Evolutionary conservation across 2,113 vertebrate genomes (phyloP).

Genomic region (Callospermophilus lateralis): DNA sequence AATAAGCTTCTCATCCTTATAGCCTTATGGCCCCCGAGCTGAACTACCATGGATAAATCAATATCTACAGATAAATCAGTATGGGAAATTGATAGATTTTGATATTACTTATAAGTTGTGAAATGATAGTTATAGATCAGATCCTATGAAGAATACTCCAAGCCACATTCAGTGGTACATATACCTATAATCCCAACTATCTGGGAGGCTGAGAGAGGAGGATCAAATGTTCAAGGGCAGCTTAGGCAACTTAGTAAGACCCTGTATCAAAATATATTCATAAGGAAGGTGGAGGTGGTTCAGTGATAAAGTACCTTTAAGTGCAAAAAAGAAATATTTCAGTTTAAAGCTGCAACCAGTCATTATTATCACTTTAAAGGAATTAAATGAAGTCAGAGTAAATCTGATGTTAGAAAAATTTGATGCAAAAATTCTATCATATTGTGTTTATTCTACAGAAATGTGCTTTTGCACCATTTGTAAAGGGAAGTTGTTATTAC

Average conservation of each 20-base stretch:
- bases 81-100: constrained; percentile 70
- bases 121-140: constrained; percentile 58
- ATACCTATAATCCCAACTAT: too few species aligned
- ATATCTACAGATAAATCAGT: constrained; percentile 52
- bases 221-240: too few species aligned
- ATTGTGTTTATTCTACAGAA: neutral
- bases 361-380: constrained; percentile 67
- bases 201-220: too few species aligned
- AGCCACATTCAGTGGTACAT: too few species aligned
- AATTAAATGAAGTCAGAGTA: constrained; percentile 45
- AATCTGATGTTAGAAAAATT: neutral
- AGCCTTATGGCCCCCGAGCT: neutral
- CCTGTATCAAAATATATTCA: too few species aligned
- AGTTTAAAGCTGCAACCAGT: constrained; percentile 51
- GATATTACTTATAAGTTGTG: constrained; percentile 58
- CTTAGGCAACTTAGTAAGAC: too few species aligned
- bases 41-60: too few species aligned
- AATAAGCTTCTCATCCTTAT: constrained; percentile 64
- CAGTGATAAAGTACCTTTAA: too few species aligned
- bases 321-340: neutral
- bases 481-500: neutral
- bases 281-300: too few species aligned
- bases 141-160: constrained; percentile 57
- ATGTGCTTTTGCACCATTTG: neutral
- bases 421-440: neutral